Conservation (phyloP, 2,888 invertebrate species). For the Amitus sp. region DNA sequence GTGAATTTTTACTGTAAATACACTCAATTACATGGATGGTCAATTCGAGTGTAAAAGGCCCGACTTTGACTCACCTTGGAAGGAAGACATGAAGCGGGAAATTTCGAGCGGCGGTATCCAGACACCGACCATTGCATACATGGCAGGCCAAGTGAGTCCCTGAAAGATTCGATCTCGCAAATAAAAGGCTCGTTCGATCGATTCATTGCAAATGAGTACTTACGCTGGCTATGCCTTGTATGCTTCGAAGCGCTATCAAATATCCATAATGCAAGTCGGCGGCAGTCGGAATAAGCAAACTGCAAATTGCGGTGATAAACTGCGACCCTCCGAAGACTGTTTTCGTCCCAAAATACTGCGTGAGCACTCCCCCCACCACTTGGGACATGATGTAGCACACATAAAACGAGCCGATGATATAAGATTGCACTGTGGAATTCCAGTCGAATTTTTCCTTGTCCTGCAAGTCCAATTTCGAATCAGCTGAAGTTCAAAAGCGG, state of each 20-base stretch:
- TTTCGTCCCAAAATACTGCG: slow-evolving; percentile 78
- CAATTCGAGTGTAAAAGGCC: slow-evolving; percentile 13
- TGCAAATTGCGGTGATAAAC: slow-evolving; percentile 74
- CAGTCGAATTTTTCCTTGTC: slow-evolving; percentile 73
- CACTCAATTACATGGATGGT: slow-evolving; percentile 49
- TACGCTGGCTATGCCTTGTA: slow-evolving; percentile 77
- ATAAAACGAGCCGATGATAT: slow-evolving; percentile 76
- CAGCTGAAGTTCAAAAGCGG: not conserved
- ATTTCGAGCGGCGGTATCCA: slow-evolving; percentile 80
- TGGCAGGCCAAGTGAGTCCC: slow-evolving; percentile 80
- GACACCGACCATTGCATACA: slow-evolving; percentile 78
- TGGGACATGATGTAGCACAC: slow-evolving; percentile 80
- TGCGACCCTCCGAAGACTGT: slow-evolving; percentile 78
- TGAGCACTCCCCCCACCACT: slow-evolving; percentile 75
- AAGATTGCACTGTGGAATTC: slow-evolving; percentile 73
- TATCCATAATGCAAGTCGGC: slow-evolving; percentile 72
- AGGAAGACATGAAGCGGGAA: slow-evolving; percentile 80
- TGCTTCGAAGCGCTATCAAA: slow-evolving; percentile 72
- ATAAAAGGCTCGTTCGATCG: not conserved
- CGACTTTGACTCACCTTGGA: slow-evolving; percentile 69
- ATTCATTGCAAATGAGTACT: slow-evolving; percentile 48
- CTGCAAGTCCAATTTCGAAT: slow-evolving; percentile 39
- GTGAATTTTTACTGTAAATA: slow-evolving; percentile 64
- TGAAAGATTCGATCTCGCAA: slow-evolving; percentile 44
- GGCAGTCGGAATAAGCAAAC: slow-evolving; percentile 74